Evolutionary conservation across 1,140 invertebrate species (phyloP).

Genomic region (Cyrtorhinus lividipennis): DNA sequence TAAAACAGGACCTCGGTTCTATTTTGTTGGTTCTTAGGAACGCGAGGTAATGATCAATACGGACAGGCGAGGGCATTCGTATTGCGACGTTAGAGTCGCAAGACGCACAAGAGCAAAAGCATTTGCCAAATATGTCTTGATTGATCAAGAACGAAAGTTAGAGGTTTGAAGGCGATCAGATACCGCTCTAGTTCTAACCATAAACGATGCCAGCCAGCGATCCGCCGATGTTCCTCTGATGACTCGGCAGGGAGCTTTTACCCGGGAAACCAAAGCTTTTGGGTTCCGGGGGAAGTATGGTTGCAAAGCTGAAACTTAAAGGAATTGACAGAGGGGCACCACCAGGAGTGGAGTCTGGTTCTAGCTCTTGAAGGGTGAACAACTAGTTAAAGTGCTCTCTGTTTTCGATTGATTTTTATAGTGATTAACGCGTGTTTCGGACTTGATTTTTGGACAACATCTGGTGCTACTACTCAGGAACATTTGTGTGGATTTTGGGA

Average conservation of each 20-base stretch:
- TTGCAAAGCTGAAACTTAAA: conserved; percentile 87
- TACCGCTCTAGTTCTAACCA: conserved; percentile 73
- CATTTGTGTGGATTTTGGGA: no score
- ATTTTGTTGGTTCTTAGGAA: conserved; percentile 50
- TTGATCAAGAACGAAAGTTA: conserved; percentile 75
- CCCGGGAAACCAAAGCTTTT: conserved; percentile 62
- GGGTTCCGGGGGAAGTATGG: conserved; percentile 77
- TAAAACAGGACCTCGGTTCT: conserved; percentile 67
- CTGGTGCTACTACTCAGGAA: no score
- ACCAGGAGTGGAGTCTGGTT: conserved; percentile 82
- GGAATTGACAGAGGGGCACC: conserved; percentile 77
- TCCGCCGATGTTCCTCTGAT: conserved; percentile 40
- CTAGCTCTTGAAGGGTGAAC: no score
- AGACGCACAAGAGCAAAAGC: conserved; percentile 61
- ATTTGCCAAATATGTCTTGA: conserved; percentile 72
- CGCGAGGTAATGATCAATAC: conserved; percentile 66
- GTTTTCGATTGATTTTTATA: no score
- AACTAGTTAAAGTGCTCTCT: no score
- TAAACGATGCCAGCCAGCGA: conserved; percentile 71
- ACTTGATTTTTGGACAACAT: no score
- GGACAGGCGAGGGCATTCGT: conserved; percentile 58
- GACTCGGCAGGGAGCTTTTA: conserved; percentile 40
- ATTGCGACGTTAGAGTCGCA: conserved; percentile 57
- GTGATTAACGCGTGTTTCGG: no score
- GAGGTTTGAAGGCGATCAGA: conserved; percentile 58